Base-by-base conservation (phyloP, 1,140 invertebrate genomes). In the Nasonia vitripennis region DNA sequence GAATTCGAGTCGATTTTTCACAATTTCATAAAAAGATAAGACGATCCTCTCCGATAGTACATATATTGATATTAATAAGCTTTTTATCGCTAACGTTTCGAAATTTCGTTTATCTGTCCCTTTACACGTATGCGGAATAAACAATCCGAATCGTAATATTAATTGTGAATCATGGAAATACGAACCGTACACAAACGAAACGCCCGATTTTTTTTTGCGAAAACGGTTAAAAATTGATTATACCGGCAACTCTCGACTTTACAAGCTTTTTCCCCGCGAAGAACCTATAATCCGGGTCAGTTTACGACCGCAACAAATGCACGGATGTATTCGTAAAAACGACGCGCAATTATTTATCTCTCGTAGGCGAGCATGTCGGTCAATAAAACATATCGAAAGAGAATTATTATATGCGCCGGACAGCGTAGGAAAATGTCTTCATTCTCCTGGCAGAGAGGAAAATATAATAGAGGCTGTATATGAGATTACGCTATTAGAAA, bases 311-410 rank as follows among this genome's bases (percentile, higher is more conserved):
- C 55, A 62, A 7, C 55, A 62, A 62, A 62, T 45, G 7, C 1
- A n/a, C 20, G n/a, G 55, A 62, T 62, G 14, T n/a, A 62, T n/a
- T 5, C 5, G 51, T 55, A 55, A 55, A 55, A 55, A 55, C 51
- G 51, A 17, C 51, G 51, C 17, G 51, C 51, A 55, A 55, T 55
- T 55, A 62, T 62, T n/a, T 62, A 62, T 62, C 17, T 62, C 55
- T 62, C 20, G 20, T 62, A 62, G 17, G 20, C 17, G 55, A 20
- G 55, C 27, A 27, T 7, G 3, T 4, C 17, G 0, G 17, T 20
- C 55, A 62, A 62, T 62, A 62, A 62, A 62, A 62, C 17, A 62
- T 62, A 62, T 62, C 55, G 55, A 62, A 62, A 62, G 55, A 62
- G 55, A 62, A 62, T 62, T n/a, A n/a, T 17, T n/a, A 17, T 62